Percentiles rank a stretch among this genome's conserved stretches.
Evolutionary conservation across 2,888 invertebrate genomes (phyloP).

Genomic region (Chironomus tentans): DNA sequence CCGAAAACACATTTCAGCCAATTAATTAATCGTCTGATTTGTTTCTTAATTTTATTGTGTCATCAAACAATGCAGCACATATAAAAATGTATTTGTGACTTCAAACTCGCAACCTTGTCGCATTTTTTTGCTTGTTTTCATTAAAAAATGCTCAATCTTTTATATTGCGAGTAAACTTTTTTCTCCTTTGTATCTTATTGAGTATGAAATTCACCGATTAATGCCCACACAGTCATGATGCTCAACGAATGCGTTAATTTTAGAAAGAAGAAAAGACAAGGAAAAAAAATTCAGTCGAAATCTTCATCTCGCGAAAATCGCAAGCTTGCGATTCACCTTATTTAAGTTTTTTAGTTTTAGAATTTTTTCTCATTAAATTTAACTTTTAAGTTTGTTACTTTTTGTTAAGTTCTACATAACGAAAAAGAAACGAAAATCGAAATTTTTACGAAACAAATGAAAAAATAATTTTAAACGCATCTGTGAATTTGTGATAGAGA

Average conservation of each 20-base stretch:
- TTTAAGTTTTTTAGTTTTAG: not conserved
- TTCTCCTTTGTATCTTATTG: not conserved
- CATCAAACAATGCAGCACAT: too few relatives aligned
- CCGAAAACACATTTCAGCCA: too few relatives aligned
- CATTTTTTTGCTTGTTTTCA: too few relatives aligned
- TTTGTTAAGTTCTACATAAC: not conserved
- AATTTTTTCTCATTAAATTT: not conserved
- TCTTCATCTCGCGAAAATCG: constrained; percentile 21
- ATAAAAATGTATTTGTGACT: too few relatives aligned
- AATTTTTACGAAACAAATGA: not conserved
- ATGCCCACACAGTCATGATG: not conserved
- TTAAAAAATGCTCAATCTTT: too few relatives aligned
- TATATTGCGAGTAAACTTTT: too few relatives aligned
- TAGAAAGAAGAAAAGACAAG: not conserved
- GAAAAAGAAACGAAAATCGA: not conserved
- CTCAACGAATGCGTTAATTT: constrained; percentile 19
- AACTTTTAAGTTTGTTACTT: not conserved
- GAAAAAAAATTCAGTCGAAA: constrained; percentile 10
- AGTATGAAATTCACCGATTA: not conserved
- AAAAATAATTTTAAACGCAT: not conserved
- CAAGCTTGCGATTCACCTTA: constrained; percentile 4
- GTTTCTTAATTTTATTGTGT: too few relatives aligned
- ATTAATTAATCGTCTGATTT: too few relatives aligned
- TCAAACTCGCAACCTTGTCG: too few relatives aligned
- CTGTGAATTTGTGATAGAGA: not conserved